Evolutionary conservation across 2,888 invertebrate genomes (phyloP).

Genomic region (Clivina fossor): DNA sequence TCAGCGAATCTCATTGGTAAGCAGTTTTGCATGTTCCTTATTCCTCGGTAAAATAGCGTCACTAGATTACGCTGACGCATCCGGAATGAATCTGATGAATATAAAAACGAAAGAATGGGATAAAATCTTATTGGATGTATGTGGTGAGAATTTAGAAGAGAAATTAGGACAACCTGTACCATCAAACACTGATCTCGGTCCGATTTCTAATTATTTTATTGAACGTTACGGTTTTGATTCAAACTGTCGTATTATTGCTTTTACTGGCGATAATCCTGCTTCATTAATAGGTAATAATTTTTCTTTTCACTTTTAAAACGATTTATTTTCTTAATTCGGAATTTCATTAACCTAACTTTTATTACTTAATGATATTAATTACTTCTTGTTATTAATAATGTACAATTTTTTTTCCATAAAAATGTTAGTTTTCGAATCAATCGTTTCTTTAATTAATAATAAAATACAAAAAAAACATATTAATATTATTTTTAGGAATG

Average conservation of each 20-base stretch:
- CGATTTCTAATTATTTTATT: constrained; percentile 77
- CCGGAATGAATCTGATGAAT: constrained; percentile 95
- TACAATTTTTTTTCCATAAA: too few species aligned
- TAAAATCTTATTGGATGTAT: constrained; percentile 70
- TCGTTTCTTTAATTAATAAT: too few species aligned
- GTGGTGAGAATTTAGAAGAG: constrained; percentile 70
- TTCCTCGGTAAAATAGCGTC: constrained; percentile 86
- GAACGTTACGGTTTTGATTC: constrained; percentile 82
- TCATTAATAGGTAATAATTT: constrained; percentile 68
- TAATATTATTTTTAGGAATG: constrained; percentile 70
- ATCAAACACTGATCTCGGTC: constrained; percentile 69
- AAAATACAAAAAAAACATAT: too few species aligned
- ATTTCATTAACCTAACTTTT: too few species aligned
- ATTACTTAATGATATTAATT: too few species aligned
- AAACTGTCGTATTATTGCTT: constrained; percentile 80
- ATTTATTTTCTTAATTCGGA: too few species aligned
- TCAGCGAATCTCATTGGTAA: constrained; percentile 86
- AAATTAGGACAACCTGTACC: constrained; percentile 78
- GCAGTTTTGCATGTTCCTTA: constrained; percentile 88
- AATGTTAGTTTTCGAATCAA: too few species aligned
- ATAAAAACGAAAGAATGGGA: constrained; percentile 79
- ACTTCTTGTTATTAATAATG: too few species aligned
- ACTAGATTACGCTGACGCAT: constrained; percentile 90
- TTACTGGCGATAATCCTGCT: constrained; percentile 95
- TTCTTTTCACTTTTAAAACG: not conserved